phyloP scores from a whole-genome alignment of 2,797 vertebrate genomes.

The Synanceia verrucosa region DNA sequence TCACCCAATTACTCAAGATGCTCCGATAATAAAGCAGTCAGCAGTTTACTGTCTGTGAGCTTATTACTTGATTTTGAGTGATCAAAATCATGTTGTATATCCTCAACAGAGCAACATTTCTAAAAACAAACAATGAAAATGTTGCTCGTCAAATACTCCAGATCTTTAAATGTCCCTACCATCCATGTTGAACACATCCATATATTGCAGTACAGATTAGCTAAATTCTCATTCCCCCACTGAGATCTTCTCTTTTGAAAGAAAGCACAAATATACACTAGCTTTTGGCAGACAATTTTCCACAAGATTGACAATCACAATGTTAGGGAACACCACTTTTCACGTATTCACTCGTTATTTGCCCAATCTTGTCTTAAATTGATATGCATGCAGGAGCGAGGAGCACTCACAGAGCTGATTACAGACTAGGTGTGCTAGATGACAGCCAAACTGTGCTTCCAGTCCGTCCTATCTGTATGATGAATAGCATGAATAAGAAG shows the following conservation, averaged over 20 bases:
- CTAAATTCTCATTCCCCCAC: background rate
- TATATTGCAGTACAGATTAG: background rate
- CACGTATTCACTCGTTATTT: background rate
- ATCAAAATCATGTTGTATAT: background rate
- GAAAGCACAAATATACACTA: background rate
- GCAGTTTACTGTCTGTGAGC: background rate
- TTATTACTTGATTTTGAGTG: background rate
- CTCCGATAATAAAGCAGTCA: background rate
- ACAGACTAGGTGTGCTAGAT: slow-evolving; percentile 10
- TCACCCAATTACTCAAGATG: background rate
- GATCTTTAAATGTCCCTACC: background rate
- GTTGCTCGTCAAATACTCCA: background rate
- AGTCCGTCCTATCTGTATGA: slow-evolving; percentile 23
- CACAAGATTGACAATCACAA: background rate
- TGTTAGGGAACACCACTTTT: background rate
- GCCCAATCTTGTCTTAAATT: background rate
- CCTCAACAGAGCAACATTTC: background rate
- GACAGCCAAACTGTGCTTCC: slow-evolving; percentile 18
- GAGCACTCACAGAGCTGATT: slow-evolving; percentile 28
- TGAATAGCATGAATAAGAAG: slow-evolving; percentile 18
- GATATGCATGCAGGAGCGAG: slow-evolving; percentile 17
- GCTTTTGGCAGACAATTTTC: background rate
- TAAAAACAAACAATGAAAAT: background rate
- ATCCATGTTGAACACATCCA: background rate
- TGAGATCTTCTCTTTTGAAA: background rate